Evolutionary conservation across 37 sponge, comb jelly and placozoan species (phyloP).

Genomic region (Chondrosia reniformis): DNA sequence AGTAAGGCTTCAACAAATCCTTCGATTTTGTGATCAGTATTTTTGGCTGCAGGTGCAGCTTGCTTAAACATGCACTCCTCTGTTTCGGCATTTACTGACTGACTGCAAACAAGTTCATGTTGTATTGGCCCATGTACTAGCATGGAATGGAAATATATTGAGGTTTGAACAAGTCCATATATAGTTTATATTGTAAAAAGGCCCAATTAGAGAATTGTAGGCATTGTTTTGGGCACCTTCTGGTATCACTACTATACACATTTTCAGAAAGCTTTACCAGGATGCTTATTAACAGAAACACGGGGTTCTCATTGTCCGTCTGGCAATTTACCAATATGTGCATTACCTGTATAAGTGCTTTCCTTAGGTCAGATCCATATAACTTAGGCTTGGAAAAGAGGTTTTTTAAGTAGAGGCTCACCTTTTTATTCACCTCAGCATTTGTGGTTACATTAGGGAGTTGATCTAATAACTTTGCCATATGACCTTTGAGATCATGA

Average conservation of each 20-base stretch:
- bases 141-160: constrained; percentile 8
- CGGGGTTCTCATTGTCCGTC: neutral
- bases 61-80: neutral
- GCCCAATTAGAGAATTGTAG: neutral
- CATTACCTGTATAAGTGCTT: constrained; percentile 3
- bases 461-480: neutral
- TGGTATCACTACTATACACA: neutral
- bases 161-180: neutral
- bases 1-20: neutral
- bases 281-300: neutral
- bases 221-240: neutral
- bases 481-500: constrained; percentile 11
- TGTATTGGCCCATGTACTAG: neutral
- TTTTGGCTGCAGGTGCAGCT: neutral
- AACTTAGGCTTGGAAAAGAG: neutral
- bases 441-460: neutral
- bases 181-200: constrained; percentile 1
- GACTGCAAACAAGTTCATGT: constrained; percentile 1
- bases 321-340: neutral
- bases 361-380: constrained; percentile 10
- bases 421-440: neutral
- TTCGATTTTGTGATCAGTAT: constrained; percentile 4
- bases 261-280: constrained; percentile 19
- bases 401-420: constrained; percentile 3
- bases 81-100: neutral